These are phyloP conservation scores for Pilophorus perplexus DNA, from an alignment of 2,888 invertebrate species.

Conservation along the genomic window DNA sequence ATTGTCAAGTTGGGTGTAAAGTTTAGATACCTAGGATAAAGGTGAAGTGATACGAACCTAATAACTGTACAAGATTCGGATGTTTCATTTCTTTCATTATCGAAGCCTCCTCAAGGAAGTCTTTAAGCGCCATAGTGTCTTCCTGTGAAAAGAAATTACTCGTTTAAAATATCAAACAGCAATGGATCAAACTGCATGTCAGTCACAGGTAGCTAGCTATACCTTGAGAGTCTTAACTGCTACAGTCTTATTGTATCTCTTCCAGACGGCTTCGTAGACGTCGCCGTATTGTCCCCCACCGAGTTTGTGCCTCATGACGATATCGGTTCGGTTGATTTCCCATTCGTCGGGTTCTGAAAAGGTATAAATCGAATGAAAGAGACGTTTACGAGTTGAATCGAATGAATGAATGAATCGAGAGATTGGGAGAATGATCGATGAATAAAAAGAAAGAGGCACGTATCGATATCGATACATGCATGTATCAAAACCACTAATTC, in stretches of 20 bases:
- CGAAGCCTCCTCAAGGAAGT: slow-evolving; percentile 97
- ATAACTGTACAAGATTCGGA: slow-evolving; percentile 93
- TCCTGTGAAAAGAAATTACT: slow-evolving; percentile 62
- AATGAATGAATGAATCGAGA: no score
- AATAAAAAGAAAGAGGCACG: no score
- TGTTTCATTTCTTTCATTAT: slow-evolving; percentile 99
- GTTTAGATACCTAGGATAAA: not conserved
- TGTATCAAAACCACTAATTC: no score
- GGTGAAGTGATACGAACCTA: slow-evolving; percentile 58
- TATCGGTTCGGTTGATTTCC: slow-evolving; percentile 97
- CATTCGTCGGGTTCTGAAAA: slow-evolving; percentile 81
- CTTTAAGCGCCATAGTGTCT: slow-evolving; percentile 98
- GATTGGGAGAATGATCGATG: no score
- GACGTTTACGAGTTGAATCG: no score
- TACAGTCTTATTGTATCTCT: slow-evolving; percentile 90
- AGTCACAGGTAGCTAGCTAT: no score
- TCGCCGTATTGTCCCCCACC: slow-evolving; percentile 94
- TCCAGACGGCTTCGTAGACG: slow-evolving; percentile 97
- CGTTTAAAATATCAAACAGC: no score
- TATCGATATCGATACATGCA: no score
- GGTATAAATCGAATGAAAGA: no score
- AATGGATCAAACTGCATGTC: no score
- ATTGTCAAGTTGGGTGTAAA: no score
- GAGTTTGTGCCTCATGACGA: slow-evolving; percentile 95
- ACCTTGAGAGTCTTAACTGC: slow-evolving; percentile 97